phyloP scores from a whole-genome alignment of 1,140 invertebrate species.

The Pentalonia nigronervosa region DNA sequence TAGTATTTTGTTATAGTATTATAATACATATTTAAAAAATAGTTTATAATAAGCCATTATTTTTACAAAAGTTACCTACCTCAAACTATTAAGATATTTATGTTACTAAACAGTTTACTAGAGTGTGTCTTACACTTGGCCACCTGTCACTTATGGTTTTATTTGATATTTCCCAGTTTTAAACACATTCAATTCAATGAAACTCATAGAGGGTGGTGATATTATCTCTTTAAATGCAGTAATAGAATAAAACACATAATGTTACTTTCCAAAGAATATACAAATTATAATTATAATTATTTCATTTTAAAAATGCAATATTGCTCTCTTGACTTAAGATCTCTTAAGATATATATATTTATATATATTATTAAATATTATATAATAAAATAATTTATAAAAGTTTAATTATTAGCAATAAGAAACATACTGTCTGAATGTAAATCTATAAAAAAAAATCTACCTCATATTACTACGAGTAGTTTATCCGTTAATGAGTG shows the following conservation, averaged over 20 bases:
- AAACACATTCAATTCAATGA: neutral
- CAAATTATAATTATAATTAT: slow-evolving; percentile 23
- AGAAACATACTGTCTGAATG: slow-evolving; percentile 43
- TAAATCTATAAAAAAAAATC: slow-evolving; percentile 20
- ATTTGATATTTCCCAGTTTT: neutral
- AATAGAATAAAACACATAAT: neutral
- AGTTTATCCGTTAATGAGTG: slow-evolving; percentile 50
- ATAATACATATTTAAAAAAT: neutral
- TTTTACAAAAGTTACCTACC: slow-evolving; percentile 44
- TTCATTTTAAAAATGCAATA: slow-evolving; percentile 42
- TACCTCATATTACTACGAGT: slow-evolving; percentile 44
- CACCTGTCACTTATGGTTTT: neutral
- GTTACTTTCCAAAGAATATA: slow-evolving; percentile 48
- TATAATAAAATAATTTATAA: slow-evolving; percentile 20
- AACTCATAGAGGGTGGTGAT: slow-evolving; percentile 36
- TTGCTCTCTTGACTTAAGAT: slow-evolving; percentile 55
- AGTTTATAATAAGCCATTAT: slow-evolving; percentile 27
- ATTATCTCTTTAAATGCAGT: slow-evolving; percentile 47
- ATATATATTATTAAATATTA: neutral
- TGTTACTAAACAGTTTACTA: neutral
- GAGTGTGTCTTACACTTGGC: slow-evolving; percentile 48
- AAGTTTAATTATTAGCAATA: slow-evolving; percentile 50
- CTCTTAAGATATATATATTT: slow-evolving; percentile 35
- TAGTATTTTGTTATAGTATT: slow-evolving; percentile 28
- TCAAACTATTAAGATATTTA: neutral